Conservation (phyloP, 2,797 vertebrate genomes). For the Heterohyrax brucei region DNA sequence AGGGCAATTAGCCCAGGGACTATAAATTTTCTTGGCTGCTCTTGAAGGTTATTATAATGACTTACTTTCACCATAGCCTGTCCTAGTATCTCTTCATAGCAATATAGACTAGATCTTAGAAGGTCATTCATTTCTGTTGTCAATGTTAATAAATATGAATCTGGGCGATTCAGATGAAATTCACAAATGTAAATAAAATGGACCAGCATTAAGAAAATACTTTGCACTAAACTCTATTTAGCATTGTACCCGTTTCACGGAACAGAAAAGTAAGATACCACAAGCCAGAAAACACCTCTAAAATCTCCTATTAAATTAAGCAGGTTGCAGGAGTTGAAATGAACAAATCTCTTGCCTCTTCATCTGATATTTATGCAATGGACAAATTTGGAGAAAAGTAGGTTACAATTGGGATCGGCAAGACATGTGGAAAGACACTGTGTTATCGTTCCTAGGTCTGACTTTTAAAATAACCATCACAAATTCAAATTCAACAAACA, state of each 20-base stretch:
- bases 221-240: slow-evolving; percentile 10
- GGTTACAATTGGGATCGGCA: not conserved
- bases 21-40: not conserved
- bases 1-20: not conserved
- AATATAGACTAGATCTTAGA: not conserved
- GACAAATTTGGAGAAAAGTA: not conserved
- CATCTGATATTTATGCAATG: not conserved
- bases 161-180: not conserved
- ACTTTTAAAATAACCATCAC: not conserved
- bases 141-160: slow-evolving; percentile 61
- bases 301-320: not conserved
- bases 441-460: not conserved
- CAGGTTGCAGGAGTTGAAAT: not conserved
- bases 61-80: not conserved
- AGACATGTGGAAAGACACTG: not conserved
- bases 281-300: not conserved
- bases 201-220: not conserved
- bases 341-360: not conserved
- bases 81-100: not conserved
- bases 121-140: slow-evolving; percentile 19
- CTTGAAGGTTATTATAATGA: not conserved
- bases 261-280: not conserved
- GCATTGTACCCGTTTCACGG: slow-evolving; percentile 34
- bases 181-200: not conserved
- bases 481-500: not conserved